Evolutionary conservation across 2,797 vertebrate genomes (phyloP).

Genomic region (Ctenopoma kingsleyae): DNA sequence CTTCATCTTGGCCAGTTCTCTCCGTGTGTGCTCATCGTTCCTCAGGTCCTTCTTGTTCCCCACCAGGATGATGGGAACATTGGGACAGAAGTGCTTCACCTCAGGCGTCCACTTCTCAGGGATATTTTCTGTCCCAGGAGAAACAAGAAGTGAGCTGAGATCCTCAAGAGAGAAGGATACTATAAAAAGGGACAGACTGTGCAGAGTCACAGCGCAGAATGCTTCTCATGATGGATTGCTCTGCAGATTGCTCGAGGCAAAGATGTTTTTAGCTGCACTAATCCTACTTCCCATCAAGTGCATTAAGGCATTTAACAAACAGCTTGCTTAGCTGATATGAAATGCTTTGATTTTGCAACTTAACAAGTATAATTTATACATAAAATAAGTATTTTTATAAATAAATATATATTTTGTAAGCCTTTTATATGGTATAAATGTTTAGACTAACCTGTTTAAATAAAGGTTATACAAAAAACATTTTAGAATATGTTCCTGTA

Average conservation of each 20-base stretch:
- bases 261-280: slow-evolving; percentile 69
- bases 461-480: background rate
- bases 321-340: slow-evolving; percentile 29
- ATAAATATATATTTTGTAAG: too few species aligned
- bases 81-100: slow-evolving; percentile 99
- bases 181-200: slow-evolving; percentile 49
- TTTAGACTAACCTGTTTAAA: background rate
- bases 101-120: slow-evolving; percentile 98
- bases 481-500: background rate
- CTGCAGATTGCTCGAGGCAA: slow-evolving; percentile 57
- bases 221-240: slow-evolving; percentile 65
- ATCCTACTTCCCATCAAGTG: slow-evolving; percentile 59
- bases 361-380: slow-evolving; percentile 5
- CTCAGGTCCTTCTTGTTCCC: slow-evolving; percentile 98
- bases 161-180: background rate
- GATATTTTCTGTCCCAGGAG: slow-evolving; percentile 90
- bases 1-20: slow-evolving; percentile 97
- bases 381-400: rapidly evolving
- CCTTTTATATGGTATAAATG: background rate
- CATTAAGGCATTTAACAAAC: slow-evolving; percentile 60
- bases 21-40: slow-evolving; percentile 93
- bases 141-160: slow-evolving; percentile 45
- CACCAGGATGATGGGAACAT: slow-evolving; percentile 97
- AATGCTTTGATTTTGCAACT: slow-evolving; percentile 17
- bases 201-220: slow-evolving; percentile 51